phyloP scores from a whole-genome alignment of 2,113 vertebrate genomes.

The Urocolius indicus region DNA sequence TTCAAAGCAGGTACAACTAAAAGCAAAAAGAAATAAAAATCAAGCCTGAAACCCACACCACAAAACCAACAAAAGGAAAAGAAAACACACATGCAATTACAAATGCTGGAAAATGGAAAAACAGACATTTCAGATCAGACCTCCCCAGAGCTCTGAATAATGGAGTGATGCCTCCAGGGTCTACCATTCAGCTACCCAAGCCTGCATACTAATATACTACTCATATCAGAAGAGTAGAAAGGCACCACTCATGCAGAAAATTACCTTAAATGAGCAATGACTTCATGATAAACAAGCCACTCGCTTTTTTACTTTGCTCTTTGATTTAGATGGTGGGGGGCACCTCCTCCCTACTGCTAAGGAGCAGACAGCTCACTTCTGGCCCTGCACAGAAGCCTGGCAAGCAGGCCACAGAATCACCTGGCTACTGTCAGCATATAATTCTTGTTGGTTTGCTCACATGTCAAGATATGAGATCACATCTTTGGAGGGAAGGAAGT shows the following conservation, averaged over 20 bases:
- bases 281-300: constrained; percentile 33
- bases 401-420: neutral
- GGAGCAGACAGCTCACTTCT: neutral
- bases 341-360: neutral
- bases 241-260: constrained; percentile 62
- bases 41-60: neutral
- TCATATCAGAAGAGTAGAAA: constrained; percentile 25
- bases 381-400: neutral
- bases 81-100: constrained; percentile 20
- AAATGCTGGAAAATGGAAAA: constrained; percentile 32
- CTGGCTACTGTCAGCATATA: neutral
- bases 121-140: constrained; percentile 1
- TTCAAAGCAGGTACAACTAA: neutral
- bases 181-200: constrained; percentile 27
- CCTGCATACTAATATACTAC: constrained; percentile 32
- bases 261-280: constrained; percentile 60
- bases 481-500: neutral
- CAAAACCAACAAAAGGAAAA: neutral
- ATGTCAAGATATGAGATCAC: rapidly evolving
- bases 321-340: neutral
- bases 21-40: neutral
- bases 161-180: constrained; percentile 52
- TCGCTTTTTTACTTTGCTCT: neutral
- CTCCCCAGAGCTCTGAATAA: constrained; percentile 61
- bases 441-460: neutral